Conservation (phyloP, 2,113 vertebrate species). For the Dolichallabes microphthalmus region DNA sequence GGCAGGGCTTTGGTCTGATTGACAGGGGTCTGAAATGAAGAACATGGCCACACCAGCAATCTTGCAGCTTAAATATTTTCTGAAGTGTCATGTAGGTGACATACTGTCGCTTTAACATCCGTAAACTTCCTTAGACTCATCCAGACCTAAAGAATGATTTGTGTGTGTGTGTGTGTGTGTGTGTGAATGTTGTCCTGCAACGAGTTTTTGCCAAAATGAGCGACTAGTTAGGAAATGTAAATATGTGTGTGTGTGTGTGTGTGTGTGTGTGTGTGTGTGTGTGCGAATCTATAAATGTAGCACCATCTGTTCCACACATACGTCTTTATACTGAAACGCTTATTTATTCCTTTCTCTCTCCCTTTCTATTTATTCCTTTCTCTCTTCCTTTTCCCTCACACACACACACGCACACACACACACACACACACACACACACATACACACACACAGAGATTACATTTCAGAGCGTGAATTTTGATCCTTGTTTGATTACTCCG, state of each 20-base stretch:
- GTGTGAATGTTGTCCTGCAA: background rate
- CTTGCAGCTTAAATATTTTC: too few relatives aligned
- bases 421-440: conserved; percentile 28
- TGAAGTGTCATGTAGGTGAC: too few relatives aligned
- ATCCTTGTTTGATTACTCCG: conserved; percentile 23
- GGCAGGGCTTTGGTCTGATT: too few relatives aligned
- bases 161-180: too few relatives aligned
- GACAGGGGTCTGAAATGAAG: too few relatives aligned
- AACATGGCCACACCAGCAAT: too few relatives aligned
- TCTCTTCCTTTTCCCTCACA: background rate
- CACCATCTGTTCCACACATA: conserved; percentile 30
- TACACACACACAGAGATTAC: conserved; percentile 14
- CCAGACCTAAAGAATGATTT: too few relatives aligned
- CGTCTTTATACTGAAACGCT: background rate
- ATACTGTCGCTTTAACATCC: too few relatives aligned
- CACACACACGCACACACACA: conserved; percentile 4
- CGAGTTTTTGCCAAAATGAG: background rate
- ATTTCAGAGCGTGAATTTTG: background rate
- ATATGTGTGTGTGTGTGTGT: conserved; percentile 1
- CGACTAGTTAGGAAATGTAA: conserved; percentile 5
- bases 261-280: conserved; percentile 4
- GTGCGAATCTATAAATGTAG: conserved; percentile 15
- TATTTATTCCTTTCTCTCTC: background rate
- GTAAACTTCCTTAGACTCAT: too few relatives aligned
- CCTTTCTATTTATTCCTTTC: background rate